Evolutionary conservation across 2,797 vertebrate species (phyloP), one percentile per base, ranked within the genome.

Genomic region (Triplophysa bombifrons): DNA sequence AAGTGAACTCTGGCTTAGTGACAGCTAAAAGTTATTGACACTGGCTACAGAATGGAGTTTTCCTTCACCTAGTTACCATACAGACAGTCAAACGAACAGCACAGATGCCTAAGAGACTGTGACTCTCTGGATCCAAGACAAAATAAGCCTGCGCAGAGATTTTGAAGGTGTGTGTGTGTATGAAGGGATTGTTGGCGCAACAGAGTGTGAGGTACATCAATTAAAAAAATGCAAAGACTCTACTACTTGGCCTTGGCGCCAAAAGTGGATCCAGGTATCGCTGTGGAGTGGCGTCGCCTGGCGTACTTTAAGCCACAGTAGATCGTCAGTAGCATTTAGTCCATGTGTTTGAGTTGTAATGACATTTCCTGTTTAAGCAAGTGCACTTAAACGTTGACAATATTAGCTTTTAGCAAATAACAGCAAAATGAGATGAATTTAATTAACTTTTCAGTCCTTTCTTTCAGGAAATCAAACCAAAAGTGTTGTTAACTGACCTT

Each of bases 41-140:
- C 86, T 91, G 91, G 90, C 88, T 66, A 38, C 6, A 44, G 71
- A 19, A 1, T 4, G 82, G 85, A 86, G 85, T 89, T 90, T 91
- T 84, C 88, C 88, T 87, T 85, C 81, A 72, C 65, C 70, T 84
- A 87, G 87, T 85, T 80, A 87, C 75, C 80, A 80, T 25, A 83
- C 80, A 65, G 27, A 60, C 17, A 74, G 73, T 53, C 61, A 53
- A 10, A 9, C 30, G 30, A 30, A 34, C 56, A 60, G 56, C 8
- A 78, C 74, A 86, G 77, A 81, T 72, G 84, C 77, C 56, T 7
- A 1, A 38, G 38, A 9, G 38, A 38, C 38, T 41, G 38, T 41
- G 38, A 41, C 38, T 41, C 38, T 74, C 60, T 58, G 70, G 70
- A 17, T 58, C 34, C 53, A n/a, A 27, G 51, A 67, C 48, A 72